These are phyloP conservation scores for Brachyistius frenatus DNA, from an alignment of 2,113 vertebrate genomes.

Conservation along the genomic window DNA sequence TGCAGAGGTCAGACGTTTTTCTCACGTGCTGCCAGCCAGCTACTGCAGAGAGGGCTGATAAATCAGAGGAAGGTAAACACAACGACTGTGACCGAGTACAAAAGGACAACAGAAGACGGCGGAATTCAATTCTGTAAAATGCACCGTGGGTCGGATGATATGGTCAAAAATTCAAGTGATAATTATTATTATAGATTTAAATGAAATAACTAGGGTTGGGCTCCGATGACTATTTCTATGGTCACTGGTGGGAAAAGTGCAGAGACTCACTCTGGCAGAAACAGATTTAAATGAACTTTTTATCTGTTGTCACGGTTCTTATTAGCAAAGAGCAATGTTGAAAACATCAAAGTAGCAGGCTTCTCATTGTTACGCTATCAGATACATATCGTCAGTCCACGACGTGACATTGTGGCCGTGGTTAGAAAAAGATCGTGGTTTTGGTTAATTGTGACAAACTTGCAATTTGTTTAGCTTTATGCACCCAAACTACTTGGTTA, in stretches of 20 bases:
- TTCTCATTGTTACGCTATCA: too few species aligned
- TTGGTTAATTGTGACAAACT: too few species aligned
- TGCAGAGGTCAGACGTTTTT: conserved; percentile 58
- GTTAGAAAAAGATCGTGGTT: too few species aligned
- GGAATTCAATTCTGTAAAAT: conserved; percentile 35
- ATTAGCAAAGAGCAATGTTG: background rate
- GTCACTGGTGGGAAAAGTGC: too few species aligned
- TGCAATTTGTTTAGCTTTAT: too few species aligned
- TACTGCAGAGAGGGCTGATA: conserved; percentile 50
- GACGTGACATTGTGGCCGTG: too few species aligned
- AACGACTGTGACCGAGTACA: conserved; percentile 29
- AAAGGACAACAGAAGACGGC: conserved; percentile 46
- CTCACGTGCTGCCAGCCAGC: conserved; percentile 62
- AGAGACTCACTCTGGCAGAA: too few species aligned
- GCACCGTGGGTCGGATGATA: background rate
- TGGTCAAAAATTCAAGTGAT: conserved; percentile 36
- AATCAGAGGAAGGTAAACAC: conserved; percentile 62
- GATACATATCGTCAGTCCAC: too few species aligned
- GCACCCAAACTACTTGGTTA: too few species aligned
- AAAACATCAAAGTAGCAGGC: too few species aligned
- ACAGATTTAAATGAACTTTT: background rate
- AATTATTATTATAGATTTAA: background rate
- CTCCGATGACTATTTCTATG: background rate
- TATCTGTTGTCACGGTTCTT: background rate
- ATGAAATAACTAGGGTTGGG: background rate